phyloP scores from a whole-genome alignment of 2,113 vertebrate genomes.

The Entomyzon cyanotis region DNA sequence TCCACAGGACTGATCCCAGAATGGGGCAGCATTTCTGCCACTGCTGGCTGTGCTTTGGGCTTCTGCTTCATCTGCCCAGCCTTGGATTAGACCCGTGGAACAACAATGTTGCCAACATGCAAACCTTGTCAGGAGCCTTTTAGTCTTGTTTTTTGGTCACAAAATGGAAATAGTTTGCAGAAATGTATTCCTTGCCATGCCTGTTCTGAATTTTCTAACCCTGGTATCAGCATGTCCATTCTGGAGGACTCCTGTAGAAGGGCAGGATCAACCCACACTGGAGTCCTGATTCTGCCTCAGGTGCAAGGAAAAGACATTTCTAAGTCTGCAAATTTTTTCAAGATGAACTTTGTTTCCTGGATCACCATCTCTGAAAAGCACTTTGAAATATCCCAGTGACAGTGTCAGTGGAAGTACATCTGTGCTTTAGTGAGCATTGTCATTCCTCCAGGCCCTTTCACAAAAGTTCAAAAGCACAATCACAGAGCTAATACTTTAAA shows the following conservation, averaged over 20 bases:
- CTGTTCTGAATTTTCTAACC: background rate
- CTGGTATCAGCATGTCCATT: background rate
- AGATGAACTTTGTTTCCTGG: background rate
- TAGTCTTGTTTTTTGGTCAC: no score
- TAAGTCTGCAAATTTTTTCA: background rate
- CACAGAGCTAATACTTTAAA: background rate
- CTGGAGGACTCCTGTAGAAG: background rate
- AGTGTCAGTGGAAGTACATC: background rate
- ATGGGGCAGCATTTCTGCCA: background rate
- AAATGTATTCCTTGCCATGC: rapidly evolving
- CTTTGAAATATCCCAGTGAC: background rate
- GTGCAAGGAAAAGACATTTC: background rate
- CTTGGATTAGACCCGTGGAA: background rate
- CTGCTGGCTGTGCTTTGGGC: background rate
- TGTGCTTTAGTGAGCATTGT: background rate
- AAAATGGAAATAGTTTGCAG: background rate
- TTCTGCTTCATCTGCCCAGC: background rate
- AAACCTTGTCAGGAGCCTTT: background rate
- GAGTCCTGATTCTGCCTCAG: background rate
- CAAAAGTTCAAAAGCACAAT: background rate
- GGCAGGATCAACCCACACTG: background rate
- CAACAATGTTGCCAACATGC: background rate
- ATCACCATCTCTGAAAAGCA: background rate
- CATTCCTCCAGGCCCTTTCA: background rate
- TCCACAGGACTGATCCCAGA: background rate